Evolutionary conservation across 2,797 vertebrate species (phyloP), one percentile per base, ranked within the genome.

Genomic region (Falco concolor): DNA sequence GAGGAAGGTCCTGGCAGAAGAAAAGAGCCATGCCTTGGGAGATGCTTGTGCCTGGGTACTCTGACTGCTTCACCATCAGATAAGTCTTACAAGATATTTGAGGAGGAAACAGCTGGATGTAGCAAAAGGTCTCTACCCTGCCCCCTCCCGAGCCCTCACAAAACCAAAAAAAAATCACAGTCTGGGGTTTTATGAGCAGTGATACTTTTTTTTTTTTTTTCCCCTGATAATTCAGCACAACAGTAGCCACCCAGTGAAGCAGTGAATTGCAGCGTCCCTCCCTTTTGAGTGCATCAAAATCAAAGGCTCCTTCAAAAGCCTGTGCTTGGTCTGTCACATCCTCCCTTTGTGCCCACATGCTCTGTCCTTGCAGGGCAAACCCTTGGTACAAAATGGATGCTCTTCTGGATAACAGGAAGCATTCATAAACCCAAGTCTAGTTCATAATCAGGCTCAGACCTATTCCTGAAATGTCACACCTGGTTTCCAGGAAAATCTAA

Each of bases 401-500:
- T 72, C 4, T 47, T 44, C 45, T 50, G 53, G 38, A 34, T 88
- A 72, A 54, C 45, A 75, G 14, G 22, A 10, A 38, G 28, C 2
- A 0, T 30, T 91, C 72, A 67, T n/a, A 78, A 78, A 73, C 21
- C 9, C 30, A 59, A 60, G 8, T 19, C 34, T 40, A 49, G 12
- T 27, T 91, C 44, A 47, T 22, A 57, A 20, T 47, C 65, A 69
- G 63, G 16, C 25, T 40, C 28, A 70, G 69, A 60, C 20, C 22
- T 75, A 6, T 75, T 93, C 76, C 84, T 53, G 34, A 93, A 92
- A 56, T 44, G 45, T 74, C 44, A 65, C 36, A 47, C 21, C 25
- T 30, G 8, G 19, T 90, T 89, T 88, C 67, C 49, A 64, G 40
- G 77, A 84, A 89, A 87, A 90, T 74, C 25, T 63, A 16, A 86